These are phyloP conservation scores for Mamestra brassicae DNA, from an alignment of 2,888 invertebrate genomes.

Conservation along the genomic window DNA sequence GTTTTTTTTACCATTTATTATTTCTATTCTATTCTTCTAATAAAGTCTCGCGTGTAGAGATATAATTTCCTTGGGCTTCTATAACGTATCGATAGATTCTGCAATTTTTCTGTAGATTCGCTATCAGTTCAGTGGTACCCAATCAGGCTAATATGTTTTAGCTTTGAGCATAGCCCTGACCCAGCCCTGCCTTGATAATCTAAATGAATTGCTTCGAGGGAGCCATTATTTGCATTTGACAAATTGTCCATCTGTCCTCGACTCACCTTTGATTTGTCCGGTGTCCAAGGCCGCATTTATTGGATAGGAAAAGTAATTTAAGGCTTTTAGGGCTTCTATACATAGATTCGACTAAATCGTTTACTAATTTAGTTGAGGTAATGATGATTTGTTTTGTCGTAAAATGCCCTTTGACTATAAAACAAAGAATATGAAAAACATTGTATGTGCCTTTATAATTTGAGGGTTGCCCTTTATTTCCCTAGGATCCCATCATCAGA, in stretches of 20 bases:
- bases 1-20: conserved; percentile 11
- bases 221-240: conserved; percentile 62
- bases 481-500: no score
- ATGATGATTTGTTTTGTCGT: background rate
- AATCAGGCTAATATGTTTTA: conserved; percentile 56
- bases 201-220: conserved; percentile 56
- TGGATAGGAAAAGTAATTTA: conserved; percentile 36
- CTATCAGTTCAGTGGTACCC: conserved; percentile 33
- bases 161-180: conserved; percentile 59
- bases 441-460: no score
- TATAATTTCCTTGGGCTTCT: conserved; percentile 11
- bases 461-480: no score
- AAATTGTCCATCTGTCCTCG: conserved; percentile 52
- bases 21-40: conserved; percentile 13
- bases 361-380: background rate
- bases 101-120: conserved; percentile 23
- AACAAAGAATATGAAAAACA: no score
- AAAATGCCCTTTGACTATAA: no score
- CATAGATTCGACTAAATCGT: background rate
- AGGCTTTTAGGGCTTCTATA: conserved; percentile 8
- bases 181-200: conserved; percentile 53
- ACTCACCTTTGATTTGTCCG: conserved; percentile 50
- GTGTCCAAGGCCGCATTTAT: conserved; percentile 37
- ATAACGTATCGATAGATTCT: background rate
- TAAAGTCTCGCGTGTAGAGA: conserved; percentile 26